Evolutionary conservation across 2,113 vertebrate genomes (phyloP).

Genomic region (Dicaeum eximium): DNA sequence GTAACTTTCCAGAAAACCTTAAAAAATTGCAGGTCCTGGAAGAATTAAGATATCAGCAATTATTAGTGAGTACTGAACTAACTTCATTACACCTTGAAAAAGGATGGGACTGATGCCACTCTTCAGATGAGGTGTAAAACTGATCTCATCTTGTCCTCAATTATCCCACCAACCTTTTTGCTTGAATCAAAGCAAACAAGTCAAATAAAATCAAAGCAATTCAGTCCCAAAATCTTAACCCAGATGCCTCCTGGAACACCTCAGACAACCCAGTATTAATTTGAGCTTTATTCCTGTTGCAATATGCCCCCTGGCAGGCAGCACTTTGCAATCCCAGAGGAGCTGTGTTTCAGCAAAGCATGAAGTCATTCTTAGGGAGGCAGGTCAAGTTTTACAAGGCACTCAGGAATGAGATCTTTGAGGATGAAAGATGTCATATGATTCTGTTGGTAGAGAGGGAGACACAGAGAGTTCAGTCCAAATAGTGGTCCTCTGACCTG

Average conservation of each 20-base stretch:
- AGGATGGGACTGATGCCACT: neutral
- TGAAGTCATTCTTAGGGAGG: neutral
- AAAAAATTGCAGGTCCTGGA: neutral
- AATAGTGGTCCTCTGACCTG: slow-evolving; percentile 11
- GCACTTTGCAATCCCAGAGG: neutral
- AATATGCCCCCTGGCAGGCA: neutral
- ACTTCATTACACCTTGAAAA: neutral
- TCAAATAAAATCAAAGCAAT: too few relatives aligned
- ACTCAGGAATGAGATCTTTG: neutral
- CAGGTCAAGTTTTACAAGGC: neutral
- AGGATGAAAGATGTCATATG: slow-evolving; percentile 45
- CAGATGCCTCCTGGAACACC: neutral
- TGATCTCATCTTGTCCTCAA: neutral
- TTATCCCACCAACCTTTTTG: neutral
- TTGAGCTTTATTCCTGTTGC: neutral
- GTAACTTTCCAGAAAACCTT: neutral
- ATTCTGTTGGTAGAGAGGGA: slow-evolving; percentile 51
- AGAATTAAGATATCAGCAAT: neutral
- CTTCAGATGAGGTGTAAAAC: neutral
- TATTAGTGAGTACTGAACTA: neutral
- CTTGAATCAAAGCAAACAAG: too few relatives aligned
- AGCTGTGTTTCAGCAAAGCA: neutral
- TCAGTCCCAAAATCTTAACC: neutral
- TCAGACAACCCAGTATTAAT: neutral
- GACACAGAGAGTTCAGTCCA: slow-evolving; percentile 38